phyloP scores from a whole-genome alignment of 2,888 invertebrate species.

The Lithophane ornitopus region DNA sequence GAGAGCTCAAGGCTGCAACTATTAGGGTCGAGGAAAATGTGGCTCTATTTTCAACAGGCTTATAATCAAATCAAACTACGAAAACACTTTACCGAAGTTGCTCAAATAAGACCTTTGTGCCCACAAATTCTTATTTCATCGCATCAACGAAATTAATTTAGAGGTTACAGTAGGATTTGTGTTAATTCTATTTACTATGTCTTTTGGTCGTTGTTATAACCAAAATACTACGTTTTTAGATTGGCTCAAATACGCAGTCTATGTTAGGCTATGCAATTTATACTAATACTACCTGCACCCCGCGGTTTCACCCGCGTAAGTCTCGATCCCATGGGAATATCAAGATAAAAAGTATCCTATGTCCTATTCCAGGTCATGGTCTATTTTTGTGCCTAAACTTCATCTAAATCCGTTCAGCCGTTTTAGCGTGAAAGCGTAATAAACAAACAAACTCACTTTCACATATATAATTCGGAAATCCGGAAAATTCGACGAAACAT shows the following conservation, averaged over 20 bases:
- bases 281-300: too few relatives aligned
- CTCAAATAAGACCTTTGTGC: background rate
- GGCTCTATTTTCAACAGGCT: background rate
- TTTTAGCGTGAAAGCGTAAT: too few relatives aligned
- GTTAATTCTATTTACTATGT: slow-evolving; percentile 12
- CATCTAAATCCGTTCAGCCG: too few relatives aligned
- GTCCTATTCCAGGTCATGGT: too few relatives aligned
- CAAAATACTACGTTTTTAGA: slow-evolving; percentile 13
- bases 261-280: background rate
- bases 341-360: too few relatives aligned
- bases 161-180: slow-evolving; percentile 5
- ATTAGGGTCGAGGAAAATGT: background rate
- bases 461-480: too few relatives aligned
- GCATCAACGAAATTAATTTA: slow-evolving; percentile 14
- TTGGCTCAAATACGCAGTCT: background rate
- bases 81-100: slow-evolving; percentile 3
- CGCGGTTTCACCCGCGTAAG: too few relatives aligned
- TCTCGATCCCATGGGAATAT: too few relatives aligned
- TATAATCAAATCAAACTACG: background rate
- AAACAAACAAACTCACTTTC: too few relatives aligned
- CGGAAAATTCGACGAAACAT: too few relatives aligned
- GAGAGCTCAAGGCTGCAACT: background rate
- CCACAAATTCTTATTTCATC: slow-evolving; percentile 23
- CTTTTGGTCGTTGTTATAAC: background rate
- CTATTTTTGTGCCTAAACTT: too few relatives aligned